Evolutionary conservation across 2,888 invertebrate genomes (phyloP).

Genomic region (Drosophila nigritarsus): DNA sequence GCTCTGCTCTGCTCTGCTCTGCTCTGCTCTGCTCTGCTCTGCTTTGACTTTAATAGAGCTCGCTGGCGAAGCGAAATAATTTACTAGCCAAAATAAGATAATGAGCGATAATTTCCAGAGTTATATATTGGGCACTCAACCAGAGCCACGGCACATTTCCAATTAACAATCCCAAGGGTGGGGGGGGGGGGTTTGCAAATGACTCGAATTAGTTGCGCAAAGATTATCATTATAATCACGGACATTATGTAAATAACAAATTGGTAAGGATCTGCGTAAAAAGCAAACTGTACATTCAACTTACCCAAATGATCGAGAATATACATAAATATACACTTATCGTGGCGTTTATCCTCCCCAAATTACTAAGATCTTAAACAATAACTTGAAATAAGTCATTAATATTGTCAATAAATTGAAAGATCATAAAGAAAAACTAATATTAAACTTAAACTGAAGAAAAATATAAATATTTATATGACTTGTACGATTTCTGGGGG

Average conservation of each 20-base stretch:
- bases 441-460: not conserved
- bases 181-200: not conserved
- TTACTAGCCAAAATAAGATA: constrained; percentile 67
- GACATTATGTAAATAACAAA: not conserved
- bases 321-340: not conserved
- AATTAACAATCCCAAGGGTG: constrained; percentile 21
- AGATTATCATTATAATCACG: constrained; percentile 7
- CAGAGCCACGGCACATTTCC: constrained; percentile 9
- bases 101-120: constrained; percentile 68
- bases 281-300: not conserved
- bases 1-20: constrained; percentile 39
- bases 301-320: not conserved
- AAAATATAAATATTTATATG: not conserved
- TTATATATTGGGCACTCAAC: constrained; percentile 37
- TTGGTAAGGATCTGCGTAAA: not conserved
- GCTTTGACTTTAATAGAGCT: constrained; percentile 64
- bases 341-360: too few species aligned
- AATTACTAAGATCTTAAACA: not conserved
- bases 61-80: constrained; percentile 68
- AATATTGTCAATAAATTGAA: too few species aligned
- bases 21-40: constrained; percentile 40
- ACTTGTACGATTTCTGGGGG: not conserved
- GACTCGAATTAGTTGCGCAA: constrained; percentile 5
- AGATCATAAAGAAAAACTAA: not conserved
- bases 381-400: not conserved